Conservation (phyloP, 2,797 vertebrate genomes). For the Champsocephalus gunnari region DNA sequence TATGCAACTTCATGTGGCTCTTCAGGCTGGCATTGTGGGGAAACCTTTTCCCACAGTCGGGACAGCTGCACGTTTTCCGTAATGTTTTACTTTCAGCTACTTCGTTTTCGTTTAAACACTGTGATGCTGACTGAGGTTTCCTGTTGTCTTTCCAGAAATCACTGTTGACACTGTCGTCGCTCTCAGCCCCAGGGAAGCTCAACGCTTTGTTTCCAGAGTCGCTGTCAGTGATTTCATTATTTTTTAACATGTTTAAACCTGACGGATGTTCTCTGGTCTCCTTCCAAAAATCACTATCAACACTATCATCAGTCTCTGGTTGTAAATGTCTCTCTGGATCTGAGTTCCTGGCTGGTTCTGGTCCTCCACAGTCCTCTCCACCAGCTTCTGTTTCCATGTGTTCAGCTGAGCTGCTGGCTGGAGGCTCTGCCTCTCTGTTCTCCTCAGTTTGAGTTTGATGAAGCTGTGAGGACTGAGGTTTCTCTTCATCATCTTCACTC, state of each 20-base stretch:
- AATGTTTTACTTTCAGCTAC: not conserved
- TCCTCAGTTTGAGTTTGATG: not conserved
- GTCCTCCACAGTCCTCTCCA: not conserved
- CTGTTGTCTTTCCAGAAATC: conserved; percentile 32
- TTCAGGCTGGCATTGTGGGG: not conserved
- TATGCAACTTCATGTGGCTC: conserved; percentile 39
- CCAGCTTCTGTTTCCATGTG: conserved; percentile 7
- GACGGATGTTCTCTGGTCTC: conserved; percentile 8
- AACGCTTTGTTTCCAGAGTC: not conserved
- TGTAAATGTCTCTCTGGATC: not conserved
- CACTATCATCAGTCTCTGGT: not conserved
- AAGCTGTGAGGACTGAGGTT: conserved; percentile 15
- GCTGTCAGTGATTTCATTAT: not conserved
- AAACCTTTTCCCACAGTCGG: conserved; percentile 17
- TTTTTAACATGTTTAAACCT: not conserved
- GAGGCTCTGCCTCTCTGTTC: too few relatives aligned
- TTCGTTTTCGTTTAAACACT: not conserved
- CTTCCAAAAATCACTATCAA: conserved; percentile 34
- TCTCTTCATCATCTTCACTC: conserved; percentile 20
- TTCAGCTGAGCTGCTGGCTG: not conserved
- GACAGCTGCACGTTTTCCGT: conserved; percentile 3
- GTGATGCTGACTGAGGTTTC: not conserved
- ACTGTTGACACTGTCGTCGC: conserved; percentile 19
- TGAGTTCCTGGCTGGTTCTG: not conserved
- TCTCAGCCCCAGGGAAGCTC: not conserved